Percentiles rank a stretch among this genome's conserved stretches.
Conservation (phyloP, 37 sponge, comb jelly and placozoan genomes). For the Eunapius fragilis region DNA sequence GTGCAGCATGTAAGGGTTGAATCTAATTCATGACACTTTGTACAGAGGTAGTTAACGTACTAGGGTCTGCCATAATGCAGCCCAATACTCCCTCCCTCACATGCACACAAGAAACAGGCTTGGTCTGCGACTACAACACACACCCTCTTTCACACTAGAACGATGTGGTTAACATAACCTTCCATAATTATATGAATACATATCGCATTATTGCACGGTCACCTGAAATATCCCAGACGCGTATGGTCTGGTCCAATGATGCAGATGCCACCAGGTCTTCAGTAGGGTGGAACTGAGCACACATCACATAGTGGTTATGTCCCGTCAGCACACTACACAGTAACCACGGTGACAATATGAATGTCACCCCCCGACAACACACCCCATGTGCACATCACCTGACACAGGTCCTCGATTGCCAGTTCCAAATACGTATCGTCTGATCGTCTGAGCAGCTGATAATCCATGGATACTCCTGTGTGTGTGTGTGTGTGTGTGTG, state of each 20-base stretch:
- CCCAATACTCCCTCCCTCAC: too few species aligned
- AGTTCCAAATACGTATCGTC: conserved; percentile 98
- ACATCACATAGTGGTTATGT: conserved; percentile 99
- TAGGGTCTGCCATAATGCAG: too few species aligned
- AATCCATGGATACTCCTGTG: conserved; percentile 97
- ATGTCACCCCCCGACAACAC: neutral
- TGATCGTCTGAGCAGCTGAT: conserved; percentile 96
- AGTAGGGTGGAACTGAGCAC: conserved; percentile 98
- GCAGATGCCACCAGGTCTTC: conserved; percentile 98
- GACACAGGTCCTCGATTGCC: conserved; percentile 97
- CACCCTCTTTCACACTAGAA: too few species aligned
- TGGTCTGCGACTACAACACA: too few species aligned
- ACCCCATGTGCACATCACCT: conserved; percentile 51
- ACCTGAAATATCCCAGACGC: conserved; percentile 98
- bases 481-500: neutral
- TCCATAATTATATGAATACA: too few species aligned
- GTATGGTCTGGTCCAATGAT: conserved; percentile 94
- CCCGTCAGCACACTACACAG: conserved; percentile 93
- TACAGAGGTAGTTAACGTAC: too few species aligned
- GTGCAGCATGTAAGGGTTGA: too few species aligned
- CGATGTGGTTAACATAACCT: too few species aligned
- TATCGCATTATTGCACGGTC: neutral
- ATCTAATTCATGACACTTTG: too few species aligned
- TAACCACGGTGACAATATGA: neutral
- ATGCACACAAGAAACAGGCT: too few species aligned